Evolutionary conservation across 2,113 vertebrate genomes (phyloP), one percentile per base, ranked within the genome.

Genomic region (Elanoides forficatus): DNA sequence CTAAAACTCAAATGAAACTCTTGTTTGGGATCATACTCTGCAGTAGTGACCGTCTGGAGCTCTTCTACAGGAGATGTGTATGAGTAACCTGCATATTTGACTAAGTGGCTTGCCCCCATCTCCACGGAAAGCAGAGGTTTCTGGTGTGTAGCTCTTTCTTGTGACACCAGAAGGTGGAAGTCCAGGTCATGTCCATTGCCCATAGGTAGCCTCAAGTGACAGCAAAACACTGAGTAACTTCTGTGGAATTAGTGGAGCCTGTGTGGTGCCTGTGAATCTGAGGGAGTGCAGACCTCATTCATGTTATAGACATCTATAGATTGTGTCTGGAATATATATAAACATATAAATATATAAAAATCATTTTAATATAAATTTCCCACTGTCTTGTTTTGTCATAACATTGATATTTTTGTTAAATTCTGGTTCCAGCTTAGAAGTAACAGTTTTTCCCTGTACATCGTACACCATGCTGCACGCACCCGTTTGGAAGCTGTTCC

Each of bases 381-480:
- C 23, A 13, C 53, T 94, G 32, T 50, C 82, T 47, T 47, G 32
- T 50, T 83, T 47, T 50, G 34, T 62, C 6, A 20, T 63, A 21
- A 26, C 15, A 34, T 27, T 12, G 26, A 5, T 19, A 7, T 2
- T 88, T 94, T 65, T 47, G 38, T 19, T 65, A 30, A 79, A 29
- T 65, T 52, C 34, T 83, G 7, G 22, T 36, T 92, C 71, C 71
- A 81, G 20, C 20, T 56, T 56, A 21, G 26, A 72, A 42, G 26
- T 11, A 23, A 11, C 26, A 53, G 7, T 25, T 82, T 67, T 72
- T n/a, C 29, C 4, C 27, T 68, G 7, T 43, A 26, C 7, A 2
- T 47, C 0, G 0, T 40, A 13, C 14, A 17, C 9, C 47, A 14
- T 0, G 2, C 19, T 47, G 40, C 17, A 58, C 22, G 16, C 27